These are phyloP conservation scores for Acanthurus lineatus DNA, from an alignment of 2,797 vertebrate genomes.

Conservation along the genomic window DNA sequence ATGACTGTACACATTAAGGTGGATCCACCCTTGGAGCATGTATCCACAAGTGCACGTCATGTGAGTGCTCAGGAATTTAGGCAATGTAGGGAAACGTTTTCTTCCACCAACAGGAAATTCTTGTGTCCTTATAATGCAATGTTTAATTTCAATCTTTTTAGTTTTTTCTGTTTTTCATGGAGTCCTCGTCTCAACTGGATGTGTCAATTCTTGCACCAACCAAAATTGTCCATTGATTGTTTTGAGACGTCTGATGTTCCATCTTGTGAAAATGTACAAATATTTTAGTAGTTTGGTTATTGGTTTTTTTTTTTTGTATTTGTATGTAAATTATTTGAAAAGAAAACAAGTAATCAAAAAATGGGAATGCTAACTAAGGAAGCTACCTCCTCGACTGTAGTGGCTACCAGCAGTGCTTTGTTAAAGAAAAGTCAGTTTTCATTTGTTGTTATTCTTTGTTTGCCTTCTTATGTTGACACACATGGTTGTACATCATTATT, in stretches of 20 bases:
- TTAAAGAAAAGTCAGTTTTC: conserved; percentile 84
- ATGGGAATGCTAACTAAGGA: conserved; percentile 93
- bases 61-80: conserved; percentile 82
- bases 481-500: conserved; percentile 90
- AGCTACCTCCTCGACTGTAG: conserved; percentile 97
- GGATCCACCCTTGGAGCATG: conserved; percentile 78
- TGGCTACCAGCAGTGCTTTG: conserved; percentile 93
- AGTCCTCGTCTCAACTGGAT: conserved; percentile 44
- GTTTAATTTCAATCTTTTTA: conserved; percentile 10
- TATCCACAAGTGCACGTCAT: conserved; percentile 79
- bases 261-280: conserved; percentile 90
- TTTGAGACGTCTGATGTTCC: conserved; percentile 85
- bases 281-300: conserved; percentile 69
- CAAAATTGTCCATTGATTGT: conserved; percentile 64
- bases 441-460: conserved; percentile 43
- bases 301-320: conserved; percentile 51
- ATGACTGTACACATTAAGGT: conserved; percentile 68
- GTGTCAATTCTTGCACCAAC: conserved; percentile 56
- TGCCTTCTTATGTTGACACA: conserved; percentile 87
- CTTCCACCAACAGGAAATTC: conserved; percentile 56
- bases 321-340: conserved; percentile 93
- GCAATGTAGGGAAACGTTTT: conserved; percentile 67
- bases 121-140: conserved; percentile 43
- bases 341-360: conserved; percentile 84
- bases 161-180: conserved; percentile 23